Percentiles rank a stretch among this genome's conserved stretches.
Conservation (phyloP, 2,113 vertebrate species). For the Sander lucioperca region DNA sequence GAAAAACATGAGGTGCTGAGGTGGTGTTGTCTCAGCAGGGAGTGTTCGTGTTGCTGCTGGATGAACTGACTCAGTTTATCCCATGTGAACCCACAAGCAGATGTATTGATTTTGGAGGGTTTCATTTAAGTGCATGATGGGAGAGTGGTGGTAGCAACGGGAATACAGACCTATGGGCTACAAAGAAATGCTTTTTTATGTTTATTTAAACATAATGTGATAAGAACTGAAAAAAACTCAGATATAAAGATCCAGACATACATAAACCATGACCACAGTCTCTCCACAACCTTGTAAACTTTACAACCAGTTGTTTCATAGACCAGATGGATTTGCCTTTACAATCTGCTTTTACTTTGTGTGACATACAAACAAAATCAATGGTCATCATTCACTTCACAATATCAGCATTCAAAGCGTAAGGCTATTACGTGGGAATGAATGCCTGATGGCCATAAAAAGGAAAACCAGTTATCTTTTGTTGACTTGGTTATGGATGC, state of each 20-base stretch:
- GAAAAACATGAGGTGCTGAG: slow-evolving; percentile 27
- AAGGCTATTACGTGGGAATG: neutral
- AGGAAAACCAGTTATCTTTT: neutral
- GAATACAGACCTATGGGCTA: slow-evolving; percentile 6
- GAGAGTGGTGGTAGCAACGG: neutral
- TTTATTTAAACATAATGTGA: neutral
- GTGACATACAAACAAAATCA: slow-evolving; percentile 9
- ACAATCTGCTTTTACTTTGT: neutral
- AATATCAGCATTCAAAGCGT: neutral
- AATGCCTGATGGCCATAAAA: neutral
- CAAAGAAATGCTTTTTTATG: slow-evolving; percentile 1
- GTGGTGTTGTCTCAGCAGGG: slow-evolving; percentile 31
- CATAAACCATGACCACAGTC: neutral
- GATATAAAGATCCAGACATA: neutral
- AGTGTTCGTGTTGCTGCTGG: slow-evolving; percentile 20
- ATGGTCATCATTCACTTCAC: neutral
- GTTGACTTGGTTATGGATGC: slow-evolving; percentile 8
- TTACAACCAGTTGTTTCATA: slow-evolving; percentile 23
- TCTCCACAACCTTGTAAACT: slow-evolving; percentile 19
- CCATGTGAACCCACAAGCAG: slow-evolving; percentile 32
- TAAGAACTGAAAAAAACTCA: neutral
- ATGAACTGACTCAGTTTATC: slow-evolving; percentile 32
- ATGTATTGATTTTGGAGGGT: slow-evolving; percentile 59
- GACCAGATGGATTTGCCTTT: slow-evolving; percentile 17
- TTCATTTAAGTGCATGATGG: slow-evolving; percentile 38